Base-by-base conservation (phyloP, 2,797 vertebrate species). In the Trachurus trachurus region DNA sequence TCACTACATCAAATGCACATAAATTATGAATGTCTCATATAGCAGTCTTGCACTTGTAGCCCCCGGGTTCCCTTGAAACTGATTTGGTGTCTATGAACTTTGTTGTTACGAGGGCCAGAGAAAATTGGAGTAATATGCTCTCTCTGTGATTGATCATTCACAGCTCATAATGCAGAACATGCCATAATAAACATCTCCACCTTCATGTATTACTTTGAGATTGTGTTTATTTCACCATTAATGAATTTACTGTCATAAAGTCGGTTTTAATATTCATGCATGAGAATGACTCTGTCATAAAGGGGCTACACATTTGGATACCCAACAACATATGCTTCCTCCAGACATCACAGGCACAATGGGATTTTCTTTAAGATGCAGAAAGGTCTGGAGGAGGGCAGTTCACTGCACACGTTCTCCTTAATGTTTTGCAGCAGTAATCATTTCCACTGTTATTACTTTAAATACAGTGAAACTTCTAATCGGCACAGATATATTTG, bases 1-100 rank as follows among this genome's bases (percentile, higher is more conserved):
- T 96, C 94, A 95, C 95, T 91, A 95, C 94, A 96, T 96, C 95
- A 95, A 94, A 94, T 95, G 89, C 93, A 93, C 94, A 96, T 96
- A 94, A 95, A 96, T 96, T 95, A 96, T 96, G 93, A 96, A 96
- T 96, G 93, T 94, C 92, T 95, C 89, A 93, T 92, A 95, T 90
- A 94, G 93, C 93, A 93, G 91, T 92, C 87, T 93, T 94, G 93
- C 89, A 89, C 90, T 93, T 87, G 91, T 95, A 95, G 95, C 94
- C 95, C 90, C 88, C 90, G 94, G 94, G 93, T 94, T 95, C 92
- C 93, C 93, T 94, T 90, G 90, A 94, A 95, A 94, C 92, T 92
- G 93, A 95, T 95, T 93, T 93, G 93, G 93, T 94, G 92, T 93
- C 93, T 95, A 86, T 94, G 92, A 95, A 96, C 94, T 95, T 95